phyloP scores from a whole-genome alignment of 2,888 invertebrate genomes.

The Hirtodrosophila cameraria region DNA sequence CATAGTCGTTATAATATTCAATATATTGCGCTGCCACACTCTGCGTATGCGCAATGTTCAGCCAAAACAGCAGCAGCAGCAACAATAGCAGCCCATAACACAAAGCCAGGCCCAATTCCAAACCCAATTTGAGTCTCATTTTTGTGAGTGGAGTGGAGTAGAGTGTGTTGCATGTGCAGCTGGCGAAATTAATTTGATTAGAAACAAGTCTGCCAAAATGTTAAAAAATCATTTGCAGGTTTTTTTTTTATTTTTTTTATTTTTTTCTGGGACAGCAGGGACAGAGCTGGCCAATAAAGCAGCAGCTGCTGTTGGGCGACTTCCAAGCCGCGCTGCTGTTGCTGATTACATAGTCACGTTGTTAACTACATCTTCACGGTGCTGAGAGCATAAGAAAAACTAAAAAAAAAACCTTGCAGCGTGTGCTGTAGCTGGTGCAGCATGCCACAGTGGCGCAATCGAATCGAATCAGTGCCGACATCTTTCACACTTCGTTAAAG shows the following conservation, averaged over 20 bases:
- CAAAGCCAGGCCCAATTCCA: slow-evolving; percentile 34
- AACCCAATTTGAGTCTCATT: slow-evolving; percentile 40
- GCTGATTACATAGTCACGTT: slow-evolving; percentile 79
- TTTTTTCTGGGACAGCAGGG: slow-evolving; percentile 4
- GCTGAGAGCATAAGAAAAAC: slow-evolving; percentile 35
- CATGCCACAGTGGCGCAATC: slow-evolving; percentile 74
- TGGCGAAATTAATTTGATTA: slow-evolving; percentile 72
- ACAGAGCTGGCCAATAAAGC: slow-evolving; percentile 24
- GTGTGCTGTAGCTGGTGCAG: slow-evolving; percentile 53
- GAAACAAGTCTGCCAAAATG: slow-evolving; percentile 40
- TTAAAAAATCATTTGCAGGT: slow-evolving; percentile 58
- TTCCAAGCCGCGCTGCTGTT: slow-evolving; percentile 63
- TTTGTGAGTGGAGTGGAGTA: slow-evolving; percentile 47
- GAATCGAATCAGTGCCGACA: slow-evolving; percentile 73
- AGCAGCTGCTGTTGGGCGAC: slow-evolving; percentile 47
- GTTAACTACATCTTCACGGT: slow-evolving; percentile 79
- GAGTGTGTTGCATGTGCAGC: slow-evolving; percentile 45
- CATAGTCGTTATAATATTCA: slow-evolving; percentile 79
- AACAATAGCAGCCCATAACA: background rate
- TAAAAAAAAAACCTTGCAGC: slow-evolving; percentile 57
- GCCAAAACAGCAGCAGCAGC: slow-evolving; percentile 15
- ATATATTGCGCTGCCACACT: slow-evolving; percentile 63
- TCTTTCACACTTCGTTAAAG: slow-evolving; percentile 79
- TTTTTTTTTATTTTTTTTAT: no score
- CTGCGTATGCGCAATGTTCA: slow-evolving; percentile 70